Base-by-base conservation (phyloP, 1,140 invertebrate genomes). In the Drosophila pallidifrons region DNA sequence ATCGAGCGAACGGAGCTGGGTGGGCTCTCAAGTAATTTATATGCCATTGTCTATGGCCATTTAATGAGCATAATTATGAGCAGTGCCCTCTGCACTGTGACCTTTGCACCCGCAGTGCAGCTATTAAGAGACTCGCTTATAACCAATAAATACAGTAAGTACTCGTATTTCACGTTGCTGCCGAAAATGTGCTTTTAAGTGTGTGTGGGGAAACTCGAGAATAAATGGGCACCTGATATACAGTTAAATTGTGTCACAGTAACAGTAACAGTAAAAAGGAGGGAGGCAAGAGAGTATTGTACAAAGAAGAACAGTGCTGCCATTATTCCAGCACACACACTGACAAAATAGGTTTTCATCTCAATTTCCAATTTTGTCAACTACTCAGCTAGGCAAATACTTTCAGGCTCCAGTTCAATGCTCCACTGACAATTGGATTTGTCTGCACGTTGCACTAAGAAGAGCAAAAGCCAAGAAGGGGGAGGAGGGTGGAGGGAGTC, bases 341-440 rank as follows among this genome's bases (percentile, higher is more conserved):
- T 25, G 3, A 25, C 8, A 38, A 52, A 52, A 25, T 63, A 38
- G 30, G 45, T 38, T 49, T 35, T 30, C 45, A 38, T 63, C 59
- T 63, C 59, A 61, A 78, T 79, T 79, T 79, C 60, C 76, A 72
- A 78, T 77, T 54, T 32, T 1, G 28, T 13, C 43, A 11, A 47
- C 59, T 54, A 64, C 61, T 64, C 35, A 51, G 16, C 61, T 52
- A 47, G 47, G 47, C 32, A 64, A 64, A 64, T 64, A 64, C 46
- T 49, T 63, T 63, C 45, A 47, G 25, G 2, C 25, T 11, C 30
- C 25, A 47, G 58, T 35, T 41, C 54, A 52, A 52, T 64, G 47
- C 46, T 64, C 46, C 61, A 64, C 46, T 64, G 6, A 30, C 41
- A 47, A 52, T 38, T 41, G 32, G 15, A 46, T 20, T 54, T 54